These are phyloP conservation scores for Telmatochromis bifrenatus DNA, from an alignment of 2,113 vertebrate genomes.

Conservation along the genomic window DNA sequence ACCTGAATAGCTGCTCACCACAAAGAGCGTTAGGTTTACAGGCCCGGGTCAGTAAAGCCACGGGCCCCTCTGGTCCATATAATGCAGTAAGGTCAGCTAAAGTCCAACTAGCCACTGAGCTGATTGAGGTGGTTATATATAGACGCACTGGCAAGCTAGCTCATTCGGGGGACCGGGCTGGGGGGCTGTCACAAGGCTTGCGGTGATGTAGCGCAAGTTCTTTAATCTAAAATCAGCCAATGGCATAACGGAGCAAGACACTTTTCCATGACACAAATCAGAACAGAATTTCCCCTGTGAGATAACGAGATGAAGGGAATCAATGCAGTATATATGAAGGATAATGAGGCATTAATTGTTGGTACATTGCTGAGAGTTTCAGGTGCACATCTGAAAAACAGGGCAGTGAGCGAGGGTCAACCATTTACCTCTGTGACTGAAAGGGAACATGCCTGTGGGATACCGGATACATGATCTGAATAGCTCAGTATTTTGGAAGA, in stretches of 20 bases:
- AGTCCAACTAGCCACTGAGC: slow-evolving; percentile 38
- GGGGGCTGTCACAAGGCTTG: slow-evolving; percentile 44
- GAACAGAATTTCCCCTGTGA: slow-evolving; percentile 37
- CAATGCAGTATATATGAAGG: slow-evolving; percentile 37
- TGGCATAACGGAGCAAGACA: slow-evolving; percentile 32
- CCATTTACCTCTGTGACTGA: slow-evolving; percentile 14
- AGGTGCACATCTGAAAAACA: slow-evolving; percentile 2
- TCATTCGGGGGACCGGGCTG: background rate
- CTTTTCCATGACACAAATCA: slow-evolving; percentile 52
- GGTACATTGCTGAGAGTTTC: background rate
- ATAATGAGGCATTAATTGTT: slow-evolving; percentile 44
- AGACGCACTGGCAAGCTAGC: slow-evolving; percentile 50
- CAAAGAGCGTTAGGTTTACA: background rate
- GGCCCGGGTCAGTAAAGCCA: slow-evolving; percentile 9
- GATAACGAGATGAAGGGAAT: slow-evolving; percentile 10
- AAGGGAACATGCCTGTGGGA: slow-evolving; percentile 21
- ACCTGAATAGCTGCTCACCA: background rate
- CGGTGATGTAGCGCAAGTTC: slow-evolving; percentile 40
- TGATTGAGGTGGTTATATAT: slow-evolving; percentile 63
- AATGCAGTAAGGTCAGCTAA: slow-evolving; percentile 48
- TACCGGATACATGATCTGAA: slow-evolving; percentile 36
- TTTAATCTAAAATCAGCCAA: slow-evolving; percentile 56
- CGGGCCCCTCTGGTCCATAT: slow-evolving; percentile 14
- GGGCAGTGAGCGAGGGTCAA: background rate
- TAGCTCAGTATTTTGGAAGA: slow-evolving; percentile 45